These are phyloP conservation scores for Apocrypta bakeri DNA, from an alignment of 1,140 invertebrate species.

Conservation along the genomic window DNA sequence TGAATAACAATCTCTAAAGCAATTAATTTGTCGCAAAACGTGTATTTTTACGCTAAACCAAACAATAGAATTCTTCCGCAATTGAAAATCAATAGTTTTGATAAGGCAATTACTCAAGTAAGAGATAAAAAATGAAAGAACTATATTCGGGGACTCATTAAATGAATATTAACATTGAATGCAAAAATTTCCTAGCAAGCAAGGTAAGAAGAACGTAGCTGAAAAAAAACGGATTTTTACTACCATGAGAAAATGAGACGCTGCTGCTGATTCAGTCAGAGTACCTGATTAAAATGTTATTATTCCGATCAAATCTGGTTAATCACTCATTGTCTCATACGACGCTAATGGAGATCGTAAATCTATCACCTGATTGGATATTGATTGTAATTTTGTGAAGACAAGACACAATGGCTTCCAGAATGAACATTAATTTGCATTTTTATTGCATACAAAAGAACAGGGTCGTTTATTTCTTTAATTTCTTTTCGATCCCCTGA, in stretches of 20 bases:
- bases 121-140: background rate
- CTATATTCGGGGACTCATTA: background rate
- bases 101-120: background rate
- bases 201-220: background rate
- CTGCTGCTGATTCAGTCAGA: background rate
- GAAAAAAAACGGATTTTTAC: constrained; percentile 27
- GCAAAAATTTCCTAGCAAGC: background rate
- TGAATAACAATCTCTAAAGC: background rate
- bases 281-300: background rate
- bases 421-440: background rate
- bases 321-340: constrained; percentile 13
- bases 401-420: background rate
- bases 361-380: background rate
- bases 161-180: background rate
- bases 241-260: constrained; percentile 1
- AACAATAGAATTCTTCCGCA: background rate
- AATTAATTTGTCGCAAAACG: too few species aligned
- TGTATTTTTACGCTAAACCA: too few species aligned
- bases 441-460: background rate
- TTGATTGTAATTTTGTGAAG: background rate
- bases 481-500: background rate
- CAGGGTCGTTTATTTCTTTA: background rate
- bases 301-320: background rate
- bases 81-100: background rate
- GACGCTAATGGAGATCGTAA: background rate